Evolutionary conservation across 2,888 invertebrate genomes (phyloP).

Genomic region (Rhorus exstirpatorius): DNA sequence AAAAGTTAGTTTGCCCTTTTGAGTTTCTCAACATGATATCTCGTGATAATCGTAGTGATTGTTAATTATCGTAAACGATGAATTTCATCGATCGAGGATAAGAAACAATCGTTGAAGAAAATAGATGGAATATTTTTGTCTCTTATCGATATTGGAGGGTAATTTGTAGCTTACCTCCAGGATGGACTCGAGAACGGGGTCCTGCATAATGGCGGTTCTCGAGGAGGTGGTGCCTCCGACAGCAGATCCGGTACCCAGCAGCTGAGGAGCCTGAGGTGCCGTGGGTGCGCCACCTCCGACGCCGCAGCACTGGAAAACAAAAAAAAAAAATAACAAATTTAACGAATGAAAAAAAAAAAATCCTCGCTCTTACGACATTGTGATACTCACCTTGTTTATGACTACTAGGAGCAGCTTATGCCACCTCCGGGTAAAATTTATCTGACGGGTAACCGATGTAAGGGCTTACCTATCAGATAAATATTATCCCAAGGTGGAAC

Average conservation of each 20-base stretch:
- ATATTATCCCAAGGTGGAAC: too few species aligned
- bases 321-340: too few species aligned
- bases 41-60: too few species aligned
- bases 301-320: conserved; percentile 84
- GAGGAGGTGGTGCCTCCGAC: conserved; percentile 82
- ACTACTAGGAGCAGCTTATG: too few species aligned
- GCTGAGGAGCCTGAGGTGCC: conserved; percentile 84
- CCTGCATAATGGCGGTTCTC: conserved; percentile 84
- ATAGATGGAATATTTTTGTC: background rate
- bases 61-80: too few species aligned
- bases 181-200: conserved; percentile 84
- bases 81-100: too few species aligned
- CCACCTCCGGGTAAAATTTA: too few species aligned
- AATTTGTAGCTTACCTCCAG: conserved; percentile 80
- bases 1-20: too few species aligned
- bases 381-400: conserved; percentile 25
- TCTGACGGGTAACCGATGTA: too few species aligned
- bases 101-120: too few species aligned
- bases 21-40: too few species aligned
- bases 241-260: conserved; percentile 83
- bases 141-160: conserved; percentile 9
- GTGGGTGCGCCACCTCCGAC: conserved; percentile 86
- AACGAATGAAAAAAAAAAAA: conserved; percentile 35
- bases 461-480: too few species aligned
- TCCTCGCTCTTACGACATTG: conserved; percentile 13